Evolutionary conservation across 1,140 invertebrate species (phyloP).

Genomic region (Leucophenga varia): DNA sequence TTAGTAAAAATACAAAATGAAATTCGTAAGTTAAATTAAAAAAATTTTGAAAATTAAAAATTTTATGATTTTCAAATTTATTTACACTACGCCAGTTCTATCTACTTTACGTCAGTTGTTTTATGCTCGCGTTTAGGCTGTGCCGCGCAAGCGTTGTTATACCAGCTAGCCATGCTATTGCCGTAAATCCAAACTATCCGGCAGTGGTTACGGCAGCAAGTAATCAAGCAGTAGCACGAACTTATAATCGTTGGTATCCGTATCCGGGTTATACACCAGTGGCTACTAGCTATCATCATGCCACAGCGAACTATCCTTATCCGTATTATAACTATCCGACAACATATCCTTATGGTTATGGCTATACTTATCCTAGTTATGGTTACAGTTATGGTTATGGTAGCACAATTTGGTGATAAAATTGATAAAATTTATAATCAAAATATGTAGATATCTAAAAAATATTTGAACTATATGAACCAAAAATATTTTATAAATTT

Average conservation of each 20-base stretch:
- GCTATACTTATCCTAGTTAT: slow-evolving; percentile 29
- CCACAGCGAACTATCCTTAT: slow-evolving; percentile 22
- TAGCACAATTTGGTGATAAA: slow-evolving; percentile 18
- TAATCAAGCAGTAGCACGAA: slow-evolving; percentile 39
- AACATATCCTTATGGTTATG: slow-evolving; percentile 25
- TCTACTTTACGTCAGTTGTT: slow-evolving; percentile 16
- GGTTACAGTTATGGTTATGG: slow-evolving; percentile 31
- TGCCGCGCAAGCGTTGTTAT: slow-evolving; percentile 20
- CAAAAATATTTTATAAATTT: too few species aligned
- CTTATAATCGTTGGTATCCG: slow-evolving; percentile 24
- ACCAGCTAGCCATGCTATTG: slow-evolving; percentile 19
- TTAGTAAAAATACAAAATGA: too few species aligned
- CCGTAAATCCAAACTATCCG: too few species aligned
- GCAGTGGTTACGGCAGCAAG: slow-evolving; percentile 25
- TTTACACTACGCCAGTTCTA: neutral
- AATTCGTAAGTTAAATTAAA: slow-evolving; percentile 20
- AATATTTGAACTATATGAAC: too few species aligned
- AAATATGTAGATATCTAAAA: too few species aligned
- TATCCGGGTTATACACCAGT: slow-evolving; percentile 5
- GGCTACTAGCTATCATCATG: slow-evolving; percentile 11
- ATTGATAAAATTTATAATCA: too few species aligned
- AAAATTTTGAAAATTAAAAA: too few species aligned
- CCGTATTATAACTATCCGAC: slow-evolving; percentile 21
- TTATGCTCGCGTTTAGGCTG: slow-evolving; percentile 20
- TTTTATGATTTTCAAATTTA: too few species aligned